Conservation (phyloP, 1,140 invertebrate species). For the Bombus affinis region DNA sequence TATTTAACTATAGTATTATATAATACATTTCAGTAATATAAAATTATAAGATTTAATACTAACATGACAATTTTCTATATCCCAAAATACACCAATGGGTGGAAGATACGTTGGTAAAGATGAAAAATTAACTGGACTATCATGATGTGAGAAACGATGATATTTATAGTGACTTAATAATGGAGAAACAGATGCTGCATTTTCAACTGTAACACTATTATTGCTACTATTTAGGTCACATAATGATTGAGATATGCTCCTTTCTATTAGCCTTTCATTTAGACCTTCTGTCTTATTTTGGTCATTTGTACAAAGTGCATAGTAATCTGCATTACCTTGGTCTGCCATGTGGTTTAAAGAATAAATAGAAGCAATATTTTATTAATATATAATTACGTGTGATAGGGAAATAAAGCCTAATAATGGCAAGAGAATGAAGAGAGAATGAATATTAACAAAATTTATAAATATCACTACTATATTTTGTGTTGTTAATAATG, state of each 20-base stretch:
- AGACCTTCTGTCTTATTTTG: constrained; percentile 72
- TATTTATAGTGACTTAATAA: constrained; percentile 64
- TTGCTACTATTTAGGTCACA: constrained; percentile 67
- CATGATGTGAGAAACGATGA: constrained; percentile 71
- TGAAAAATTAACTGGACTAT: constrained; percentile 66
- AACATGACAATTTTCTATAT: constrained; percentile 94
- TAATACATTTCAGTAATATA: not conserved
- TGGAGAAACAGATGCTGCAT: constrained; percentile 39
- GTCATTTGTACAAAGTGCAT: constrained; percentile 61
- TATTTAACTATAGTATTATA: too few relatives aligned
- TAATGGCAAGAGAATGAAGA: not conserved
- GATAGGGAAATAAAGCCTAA: not conserved
- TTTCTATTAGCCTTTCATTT: constrained; percentile 73
- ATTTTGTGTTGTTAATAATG: not conserved
- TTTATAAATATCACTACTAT: not conserved
- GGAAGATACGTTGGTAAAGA: constrained; percentile 80
- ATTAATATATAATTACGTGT: not conserved
- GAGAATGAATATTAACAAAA: not conserved
- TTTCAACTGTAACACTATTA: constrained; percentile 65
- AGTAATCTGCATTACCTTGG: constrained; percentile 30
- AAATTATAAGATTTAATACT: constrained; percentile 26
- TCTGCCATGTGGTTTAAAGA: constrained; percentile 60
- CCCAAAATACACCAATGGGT: constrained; percentile 96
- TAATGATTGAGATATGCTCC: constrained; percentile 61
- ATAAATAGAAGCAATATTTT: not conserved